A percentile compares a stretch with the other conserved stretches of the same genome.
Conservation (phyloP, 2,797 vertebrate genomes). For the Sebastes goodei region DNA sequence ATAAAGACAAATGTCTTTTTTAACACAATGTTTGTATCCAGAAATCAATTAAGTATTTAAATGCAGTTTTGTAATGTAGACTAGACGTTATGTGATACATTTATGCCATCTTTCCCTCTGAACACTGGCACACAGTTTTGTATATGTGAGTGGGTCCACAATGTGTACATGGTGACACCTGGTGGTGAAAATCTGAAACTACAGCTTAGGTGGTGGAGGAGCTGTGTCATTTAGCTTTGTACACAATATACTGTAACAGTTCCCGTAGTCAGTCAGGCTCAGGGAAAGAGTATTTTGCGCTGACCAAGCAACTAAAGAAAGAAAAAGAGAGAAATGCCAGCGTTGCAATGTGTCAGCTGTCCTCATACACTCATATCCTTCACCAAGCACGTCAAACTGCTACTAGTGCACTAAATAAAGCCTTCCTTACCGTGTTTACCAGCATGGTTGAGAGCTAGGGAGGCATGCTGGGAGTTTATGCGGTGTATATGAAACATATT, state of each 20-base stretch:
- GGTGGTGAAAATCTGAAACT: slow-evolving; percentile 29
- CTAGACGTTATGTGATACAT: background rate
- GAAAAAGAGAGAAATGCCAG: background rate
- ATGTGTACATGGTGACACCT: slow-evolving; percentile 33
- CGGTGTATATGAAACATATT: accelerated
- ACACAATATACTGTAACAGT: no score
- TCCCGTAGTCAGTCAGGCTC: background rate
- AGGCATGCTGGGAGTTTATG: background rate
- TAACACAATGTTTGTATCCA: no score
- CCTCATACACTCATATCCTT: background rate
- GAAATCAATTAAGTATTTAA: background rate
- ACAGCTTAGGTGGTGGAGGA: background rate
- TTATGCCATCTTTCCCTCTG: background rate
- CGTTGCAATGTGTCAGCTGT: background rate
- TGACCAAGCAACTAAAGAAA: background rate
- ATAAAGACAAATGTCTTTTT: background rate
- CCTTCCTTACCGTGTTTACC: background rate
- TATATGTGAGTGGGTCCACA: no score
- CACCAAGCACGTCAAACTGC: background rate
- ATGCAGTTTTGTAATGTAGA: background rate
- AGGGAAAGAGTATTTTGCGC: background rate
- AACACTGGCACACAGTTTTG: background rate
- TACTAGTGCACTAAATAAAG: background rate
- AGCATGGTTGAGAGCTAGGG: background rate
- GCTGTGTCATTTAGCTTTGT: no score